Evolutionary conservation across 2,113 vertebrate species (phyloP).

Genomic region (Tachycineta bicolor): DNA sequence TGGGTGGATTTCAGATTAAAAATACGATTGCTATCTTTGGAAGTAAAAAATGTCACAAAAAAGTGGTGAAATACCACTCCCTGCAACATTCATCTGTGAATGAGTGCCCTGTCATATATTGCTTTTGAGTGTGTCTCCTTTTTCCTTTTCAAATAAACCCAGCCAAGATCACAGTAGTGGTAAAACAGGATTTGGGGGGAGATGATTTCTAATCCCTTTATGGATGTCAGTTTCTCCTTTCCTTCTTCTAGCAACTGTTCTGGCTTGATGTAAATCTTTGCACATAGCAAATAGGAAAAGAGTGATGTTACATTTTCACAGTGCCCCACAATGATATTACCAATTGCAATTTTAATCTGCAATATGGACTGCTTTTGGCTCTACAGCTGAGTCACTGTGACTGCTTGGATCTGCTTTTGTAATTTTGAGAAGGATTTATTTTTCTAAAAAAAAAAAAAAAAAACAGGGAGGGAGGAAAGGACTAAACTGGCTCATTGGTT

Average conservation of each 20-base stretch:
- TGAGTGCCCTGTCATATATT: background rate
- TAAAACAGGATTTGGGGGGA: fast-evolving
- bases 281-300: background rate
- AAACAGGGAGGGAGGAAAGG: background rate
- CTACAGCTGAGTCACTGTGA: slow-evolving; percentile 4
- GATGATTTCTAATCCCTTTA: background rate
- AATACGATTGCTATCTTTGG: background rate
- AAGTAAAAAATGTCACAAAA: background rate
- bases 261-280: background rate
- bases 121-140: background rate
- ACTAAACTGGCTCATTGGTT: background rate
- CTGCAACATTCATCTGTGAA: background rate
- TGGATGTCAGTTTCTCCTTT: background rate
- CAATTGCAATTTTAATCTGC: slow-evolving; percentile 15
- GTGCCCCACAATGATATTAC: background rate
- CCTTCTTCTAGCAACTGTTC: background rate
- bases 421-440: background rate
- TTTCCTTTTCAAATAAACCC: background rate
- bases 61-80: background rate
- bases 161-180: background rate
- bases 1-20: background rate
- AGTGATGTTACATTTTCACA: background rate
- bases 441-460: background rate
- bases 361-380: background rate
- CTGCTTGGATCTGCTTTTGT: background rate